Base-by-base conservation (phyloP, 2,888 invertebrate genomes). In the Chalcis sispes region DNA sequence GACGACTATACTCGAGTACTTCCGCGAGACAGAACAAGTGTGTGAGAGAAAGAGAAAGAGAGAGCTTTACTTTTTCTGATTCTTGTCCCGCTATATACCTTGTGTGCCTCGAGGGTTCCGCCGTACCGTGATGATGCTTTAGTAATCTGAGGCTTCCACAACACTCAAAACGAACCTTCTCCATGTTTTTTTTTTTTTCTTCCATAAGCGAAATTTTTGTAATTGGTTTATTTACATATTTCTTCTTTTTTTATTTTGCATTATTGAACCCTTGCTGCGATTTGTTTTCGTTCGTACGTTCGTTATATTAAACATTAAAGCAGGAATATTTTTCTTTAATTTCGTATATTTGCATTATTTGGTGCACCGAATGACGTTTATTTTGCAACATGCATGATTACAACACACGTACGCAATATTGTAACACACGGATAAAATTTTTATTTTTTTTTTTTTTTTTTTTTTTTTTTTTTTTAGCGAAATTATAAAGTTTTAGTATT, bases 61-160 rank as follows among this genome's bases (percentile, higher is more conserved):
- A 8, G 42, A 42, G 15, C 15, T 4, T 15, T 42, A 13, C 13
- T 42, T 42, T 42, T 15, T 42, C 42, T 42, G 42, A 13, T 10
- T 36, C 42, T 42, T 69, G 52, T 69, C 58, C 59, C 25, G 20
- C 61, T 67, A 15, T 18, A 56, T 69, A 62, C n/a, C 64, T 73
- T 72, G 18, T 25, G 15, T 67, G 40, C 40, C 13, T 5, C 54
- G 78, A 73, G 80, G 83, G 84, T 85, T 83, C 85, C 82, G 84
- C 83, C 82, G 85, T 83, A 80, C 77, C 67, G 73, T 87, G 89
- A 86, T 82, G 86, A 87, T 84, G 86, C 89, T 89, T 89, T 89
- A 89, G 89, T 89, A 89, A 89, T 89, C 89, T 89, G 89, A 89
- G 89, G 89, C 88, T 85, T 81, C 74, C 0, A n/a, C 50, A 13